These are phyloP conservation scores for Orgyia antiqua DNA, from an alignment of 2,888 invertebrate genomes.

Conservation along the genomic window DNA sequence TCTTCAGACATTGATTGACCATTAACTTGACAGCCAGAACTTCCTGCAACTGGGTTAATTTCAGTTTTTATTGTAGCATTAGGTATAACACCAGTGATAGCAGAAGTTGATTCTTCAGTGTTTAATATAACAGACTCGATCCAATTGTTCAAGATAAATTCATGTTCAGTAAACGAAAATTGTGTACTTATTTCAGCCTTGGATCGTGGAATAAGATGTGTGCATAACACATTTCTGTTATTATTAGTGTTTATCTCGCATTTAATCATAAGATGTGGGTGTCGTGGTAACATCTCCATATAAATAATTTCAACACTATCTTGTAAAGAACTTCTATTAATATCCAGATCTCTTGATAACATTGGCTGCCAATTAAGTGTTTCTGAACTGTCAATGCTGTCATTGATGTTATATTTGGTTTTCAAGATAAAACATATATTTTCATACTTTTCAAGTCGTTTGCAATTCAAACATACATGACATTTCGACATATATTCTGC, in stretches of 20 bases:
- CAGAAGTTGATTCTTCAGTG: neutral
- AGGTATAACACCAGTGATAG: neutral
- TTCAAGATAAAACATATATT: neutral
- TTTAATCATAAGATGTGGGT: constrained; percentile 7
- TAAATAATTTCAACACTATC: neutral
- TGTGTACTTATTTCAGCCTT: neutral
- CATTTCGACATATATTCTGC: neutral
- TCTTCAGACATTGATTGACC: neutral
- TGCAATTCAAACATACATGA: neutral
- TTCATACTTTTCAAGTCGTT: neutral
- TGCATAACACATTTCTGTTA: neutral
- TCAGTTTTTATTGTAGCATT: neutral
- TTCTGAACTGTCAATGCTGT: neutral
- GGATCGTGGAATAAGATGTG: constrained; percentile 2
- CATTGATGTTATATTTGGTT: neutral
- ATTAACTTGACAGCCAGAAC: neutral
- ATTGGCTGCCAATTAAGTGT: neutral
- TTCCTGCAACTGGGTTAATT: neutral
- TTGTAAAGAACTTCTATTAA: neutral
- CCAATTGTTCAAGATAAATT: constrained; percentile 4
- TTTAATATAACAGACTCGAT: neutral
- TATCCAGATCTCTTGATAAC: neutral
- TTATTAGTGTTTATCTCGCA: neutral
- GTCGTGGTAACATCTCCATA: constrained; percentile 7
- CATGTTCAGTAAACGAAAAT: constrained; percentile 4